Evolutionary conservation across 2,113 vertebrate genomes (phyloP), one percentile per base, ranked within the genome.

Genomic region (Otis tarda): DNA sequence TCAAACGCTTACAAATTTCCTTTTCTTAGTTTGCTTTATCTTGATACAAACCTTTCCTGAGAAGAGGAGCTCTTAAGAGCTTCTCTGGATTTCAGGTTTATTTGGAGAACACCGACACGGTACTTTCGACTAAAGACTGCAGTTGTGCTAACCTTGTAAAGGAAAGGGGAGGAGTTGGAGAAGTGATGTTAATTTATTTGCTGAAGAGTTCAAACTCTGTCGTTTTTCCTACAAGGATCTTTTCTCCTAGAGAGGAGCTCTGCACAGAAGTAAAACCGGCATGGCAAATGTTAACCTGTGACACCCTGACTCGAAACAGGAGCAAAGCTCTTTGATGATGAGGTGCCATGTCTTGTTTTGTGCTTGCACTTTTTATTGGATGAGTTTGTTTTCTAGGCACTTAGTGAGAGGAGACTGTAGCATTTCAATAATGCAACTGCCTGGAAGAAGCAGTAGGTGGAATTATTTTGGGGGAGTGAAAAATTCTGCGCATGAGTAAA

Each of bases 31-130:
- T 92, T 95, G 77, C 70, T 89, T 89, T 82, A 79, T 87, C 33
- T 94, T 70, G 55, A 80, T 17, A 55, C 35, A 50, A 93, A 78
- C 7, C 45, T 89, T 87, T 55, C 49, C 70, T 50, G 53, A 89
- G 76, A 74, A 78, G 49, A 88, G 43, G 41, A 68, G 20, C 50
- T 89, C 61, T 82, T 74, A 83, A 91, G 77, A 49, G 53, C 30
- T 74, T 31, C 64, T 78, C 52, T 74, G 92, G 81, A 95, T 79
- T 93, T 70, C 41, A 60, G 76, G 68, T 70, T 97, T 93, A 77
- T 95, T 96, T 93, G 86, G 19, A 93, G 37, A 75, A 73, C 60
- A 64, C 45, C 43, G 90, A 33, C 11, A 25, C 1, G 13, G 56
- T 71, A 50, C 45, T 87, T 37, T 31, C 47, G 61, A 20, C 87